Evolutionary conservation across 2,888 invertebrate species (phyloP), one percentile per base, ranked within the genome.

Genomic region (Choreutis nemorana): DNA sequence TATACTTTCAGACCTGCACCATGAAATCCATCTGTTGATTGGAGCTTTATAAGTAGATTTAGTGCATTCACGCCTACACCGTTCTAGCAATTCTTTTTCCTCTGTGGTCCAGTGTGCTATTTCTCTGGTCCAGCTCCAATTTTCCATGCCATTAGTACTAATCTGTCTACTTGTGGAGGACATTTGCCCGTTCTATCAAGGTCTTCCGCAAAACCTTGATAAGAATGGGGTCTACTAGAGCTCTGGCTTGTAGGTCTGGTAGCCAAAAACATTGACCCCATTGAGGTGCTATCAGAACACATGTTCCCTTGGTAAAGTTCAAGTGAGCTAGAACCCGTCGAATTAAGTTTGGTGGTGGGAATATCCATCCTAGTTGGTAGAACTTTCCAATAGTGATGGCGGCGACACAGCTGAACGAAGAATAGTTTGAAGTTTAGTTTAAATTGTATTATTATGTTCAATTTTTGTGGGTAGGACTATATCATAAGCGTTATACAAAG

Each of bases 321-420:
- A 50, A 36, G 20, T 50, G 46, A 1, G 24, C 21, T n/a, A 48
- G 37, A 2, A 53, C 44, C 16, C 35, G 22, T 3, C 50, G 50
- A 1, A 51, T 33, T 6, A 44, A 26, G 4, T 10, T 24, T 8
- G 50, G 55, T 3, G 53, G 54, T 2, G 54, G 50, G 27, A 54
- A 53, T 4, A 50, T 30, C 34, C 52, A 55, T 1, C 32, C 48
- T 13, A 46, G 29, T 0, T 30, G 25, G 22, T 27, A 47, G 2
- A 32, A 6, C 45, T 47, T 48, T 2, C 2, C 23, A 9, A 34
- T 38, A 36, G 43, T 44, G 42, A 50, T 48, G 1, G 48, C 46
- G 23, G 46, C 37, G 33, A 29, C 31, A 23, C 25, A 32, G 9
- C 8, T n/a, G n/a, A n/a, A n/a, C n/a, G n/a, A n/a, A n/a, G n/a